Conservation (phyloP, 2,113 vertebrate genomes). For the Trochalopteron elliotii region DNA sequence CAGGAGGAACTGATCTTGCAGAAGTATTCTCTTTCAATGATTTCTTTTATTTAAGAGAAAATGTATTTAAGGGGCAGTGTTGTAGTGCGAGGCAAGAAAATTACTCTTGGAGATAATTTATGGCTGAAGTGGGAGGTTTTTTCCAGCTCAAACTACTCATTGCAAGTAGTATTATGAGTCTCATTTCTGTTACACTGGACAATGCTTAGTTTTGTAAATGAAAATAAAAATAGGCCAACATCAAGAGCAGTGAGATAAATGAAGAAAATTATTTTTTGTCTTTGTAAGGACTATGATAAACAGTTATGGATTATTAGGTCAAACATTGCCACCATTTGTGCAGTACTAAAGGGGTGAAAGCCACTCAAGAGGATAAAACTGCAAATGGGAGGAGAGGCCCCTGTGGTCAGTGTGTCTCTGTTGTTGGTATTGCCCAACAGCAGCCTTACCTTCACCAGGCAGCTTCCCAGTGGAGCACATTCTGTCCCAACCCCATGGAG, state of each 20-base stretch:
- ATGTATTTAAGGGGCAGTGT: not conserved
- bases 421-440: not conserved
- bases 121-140: not conserved
- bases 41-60: not conserved
- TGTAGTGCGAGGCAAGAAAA: not conserved
- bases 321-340: not conserved
- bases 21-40: not conserved
- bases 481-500: accelerated
- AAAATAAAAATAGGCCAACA: not conserved
- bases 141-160: not conserved
- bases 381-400: not conserved
- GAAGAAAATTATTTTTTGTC: not conserved
- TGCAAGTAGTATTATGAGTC: not conserved
- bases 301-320: not conserved
- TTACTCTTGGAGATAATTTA: not conserved
- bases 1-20: not conserved
- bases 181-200: not conserved
- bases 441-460: not conserved
- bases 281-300: not conserved
- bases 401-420: not conserved
- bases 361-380: not conserved
- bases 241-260: not conserved
- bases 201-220: not conserved
- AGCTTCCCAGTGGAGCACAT: accelerated
- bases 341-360: not conserved